Base-by-base conservation (phyloP, 2,888 invertebrate genomes). In the Tenthredo distinguenda region DNA sequence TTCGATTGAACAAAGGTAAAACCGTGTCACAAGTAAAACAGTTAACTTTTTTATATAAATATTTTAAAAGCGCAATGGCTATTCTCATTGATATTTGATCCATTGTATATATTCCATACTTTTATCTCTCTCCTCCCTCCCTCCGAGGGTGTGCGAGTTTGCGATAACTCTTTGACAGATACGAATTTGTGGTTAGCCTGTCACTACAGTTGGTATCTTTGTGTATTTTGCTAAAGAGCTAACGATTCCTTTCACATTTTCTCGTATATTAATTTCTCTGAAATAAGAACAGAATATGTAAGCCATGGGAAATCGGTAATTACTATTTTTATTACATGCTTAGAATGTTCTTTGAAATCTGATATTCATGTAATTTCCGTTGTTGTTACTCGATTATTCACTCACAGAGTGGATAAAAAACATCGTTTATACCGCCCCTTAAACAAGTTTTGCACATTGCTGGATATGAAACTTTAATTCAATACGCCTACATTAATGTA, bases 1-100 rank as follows among this genome's bases (percentile, higher is more conserved):
- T 81, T 81, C 81, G 81, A 62, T 58, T 81, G 62, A 81, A 81
- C 81, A 81, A 62, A 81, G 81, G 81, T 81, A 58, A 79, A 77
- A 77, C 50, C n/a, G 77, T 77, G 50, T 77, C 50, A n/a, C 26
- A 21, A 77, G 47, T 62, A 37, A 79, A 79, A 79, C 81, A 21
- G 40, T 31, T 55, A 3, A 3, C 31, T 31, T 50, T 26, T 18
- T 50, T 26, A 50, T 50, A 26, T 18, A 3, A 34, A 9, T 34
- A 21, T 77, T 77, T 50, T 5, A 10, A 55, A 12, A 77, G 5
- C 21, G 0, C 10, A 9, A 74, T 74, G n/a, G 10, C 10, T 74
- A 21, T 43, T 43, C 21, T 40, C n/a, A 21, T 72, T n/a, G 7
- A 18, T 43, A 43, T 43, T 21, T 26, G 43, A 74, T 26, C 37